Conservation (phyloP, 2,888 invertebrate genomes). For the Agonopterix alstromeriana region DNA sequence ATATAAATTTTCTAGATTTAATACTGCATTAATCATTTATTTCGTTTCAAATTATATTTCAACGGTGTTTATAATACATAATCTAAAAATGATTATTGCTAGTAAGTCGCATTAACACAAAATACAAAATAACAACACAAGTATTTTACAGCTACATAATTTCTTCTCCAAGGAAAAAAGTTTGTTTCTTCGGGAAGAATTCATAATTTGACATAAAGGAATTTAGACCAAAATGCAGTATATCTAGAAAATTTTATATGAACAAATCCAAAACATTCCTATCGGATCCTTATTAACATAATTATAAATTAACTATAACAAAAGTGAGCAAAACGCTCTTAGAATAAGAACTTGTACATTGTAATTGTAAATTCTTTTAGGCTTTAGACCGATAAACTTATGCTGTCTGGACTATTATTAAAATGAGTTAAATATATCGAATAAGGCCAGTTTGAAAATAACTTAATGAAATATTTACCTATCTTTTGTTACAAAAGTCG, state of each 20-base stretch:
- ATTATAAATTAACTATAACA: constrained; percentile 3
- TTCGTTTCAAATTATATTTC: too few relatives aligned
- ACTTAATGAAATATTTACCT: too few relatives aligned
- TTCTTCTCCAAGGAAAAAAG: neutral
- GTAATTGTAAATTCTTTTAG: constrained; percentile 65
- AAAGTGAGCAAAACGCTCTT: constrained; percentile 40
- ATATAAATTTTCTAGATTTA: constrained; percentile 6
- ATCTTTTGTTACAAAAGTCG: too few relatives aligned
- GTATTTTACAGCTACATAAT: too few relatives aligned
- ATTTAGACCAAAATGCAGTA: neutral
- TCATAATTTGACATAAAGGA: neutral
- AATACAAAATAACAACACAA: too few relatives aligned
- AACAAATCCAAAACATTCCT: constrained; percentile 38
- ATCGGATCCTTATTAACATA: constrained; percentile 24
- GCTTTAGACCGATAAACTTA: constrained; percentile 30
- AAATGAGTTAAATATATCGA: too few relatives aligned
- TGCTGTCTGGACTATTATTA: constrained; percentile 1
- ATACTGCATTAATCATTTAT: neutral
- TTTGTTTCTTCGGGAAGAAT: neutral
- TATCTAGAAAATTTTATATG: constrained; percentile 5
- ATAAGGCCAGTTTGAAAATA: too few relatives aligned
- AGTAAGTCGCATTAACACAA: too few relatives aligned
- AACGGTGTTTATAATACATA: too few relatives aligned
- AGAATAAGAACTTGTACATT: constrained; percentile 61
- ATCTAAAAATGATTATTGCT: too few relatives aligned